These are phyloP conservation scores for Myripristis murdjan DNA, from an alignment of 2,797 vertebrate genomes.

Conservation along the genomic window DNA sequence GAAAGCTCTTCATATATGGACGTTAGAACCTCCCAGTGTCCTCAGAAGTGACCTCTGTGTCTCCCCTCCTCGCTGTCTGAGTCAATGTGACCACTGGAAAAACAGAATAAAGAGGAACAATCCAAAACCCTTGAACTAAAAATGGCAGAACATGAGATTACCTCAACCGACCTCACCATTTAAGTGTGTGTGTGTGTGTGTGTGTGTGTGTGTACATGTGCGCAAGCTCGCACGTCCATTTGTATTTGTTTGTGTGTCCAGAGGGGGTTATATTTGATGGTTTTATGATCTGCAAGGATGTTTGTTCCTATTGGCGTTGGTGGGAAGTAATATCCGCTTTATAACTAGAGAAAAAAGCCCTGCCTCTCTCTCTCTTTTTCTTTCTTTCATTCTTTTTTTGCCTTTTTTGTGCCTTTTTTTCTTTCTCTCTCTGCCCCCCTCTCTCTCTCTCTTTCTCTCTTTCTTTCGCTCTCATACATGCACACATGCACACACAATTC, in stretches of 20 bases:
- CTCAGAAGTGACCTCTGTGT: slow-evolving; percentile 37
- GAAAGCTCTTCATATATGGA: not conserved
- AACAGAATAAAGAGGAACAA: slow-evolving; percentile 65
- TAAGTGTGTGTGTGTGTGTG: slow-evolving; percentile 29
- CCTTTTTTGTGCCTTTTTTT: slow-evolving; percentile 40
- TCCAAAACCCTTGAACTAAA: slow-evolving; percentile 69
- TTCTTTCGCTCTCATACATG: slow-evolving; percentile 38
- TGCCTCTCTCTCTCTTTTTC: slow-evolving; percentile 15
- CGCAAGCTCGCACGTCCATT: slow-evolving; percentile 19
- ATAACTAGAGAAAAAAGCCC: slow-evolving; percentile 62
- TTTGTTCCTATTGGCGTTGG: slow-evolving; percentile 63
- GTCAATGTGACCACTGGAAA: slow-evolving; percentile 75
- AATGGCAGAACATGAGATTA: slow-evolving; percentile 61
- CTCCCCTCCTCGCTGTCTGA: slow-evolving; percentile 53
- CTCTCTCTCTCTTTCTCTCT: slow-evolving; percentile 31
- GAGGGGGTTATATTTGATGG: slow-evolving; percentile 42
- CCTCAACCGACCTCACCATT: slow-evolving; percentile 68
- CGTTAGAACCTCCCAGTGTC: slow-evolving; percentile 35
- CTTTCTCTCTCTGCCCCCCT: too few relatives aligned
- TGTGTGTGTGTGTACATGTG: not conserved
- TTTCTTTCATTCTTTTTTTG: slow-evolving; percentile 34
- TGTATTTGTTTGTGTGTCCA: slow-evolving; percentile 53
- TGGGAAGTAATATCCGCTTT: slow-evolving; percentile 70
- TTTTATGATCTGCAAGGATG: slow-evolving; percentile 67
- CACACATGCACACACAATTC: slow-evolving; percentile 33